phyloP scores from a whole-genome alignment of 2,113 vertebrate species.

The Aleadryas rufinucha region DNA sequence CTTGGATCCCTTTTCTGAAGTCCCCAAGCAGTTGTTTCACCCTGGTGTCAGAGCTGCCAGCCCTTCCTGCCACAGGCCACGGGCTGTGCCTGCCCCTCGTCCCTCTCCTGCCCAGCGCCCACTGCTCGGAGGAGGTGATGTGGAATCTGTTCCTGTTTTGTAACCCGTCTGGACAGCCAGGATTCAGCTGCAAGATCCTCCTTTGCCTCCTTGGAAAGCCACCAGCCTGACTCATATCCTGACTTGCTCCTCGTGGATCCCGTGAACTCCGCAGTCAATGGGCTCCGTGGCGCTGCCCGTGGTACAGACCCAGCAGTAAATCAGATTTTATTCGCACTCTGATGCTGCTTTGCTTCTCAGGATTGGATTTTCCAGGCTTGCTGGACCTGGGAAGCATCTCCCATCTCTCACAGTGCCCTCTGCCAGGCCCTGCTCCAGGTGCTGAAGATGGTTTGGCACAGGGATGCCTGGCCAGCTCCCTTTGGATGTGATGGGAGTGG shows the following conservation, averaged over 20 bases:
- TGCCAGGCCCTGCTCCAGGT: rapidly evolving
- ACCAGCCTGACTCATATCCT: conserved; percentile 44
- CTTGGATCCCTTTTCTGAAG: background rate
- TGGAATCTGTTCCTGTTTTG: background rate
- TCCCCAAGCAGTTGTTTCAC: background rate
- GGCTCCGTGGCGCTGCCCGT: rapidly evolving
- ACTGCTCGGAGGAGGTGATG: background rate
- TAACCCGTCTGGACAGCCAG: background rate
- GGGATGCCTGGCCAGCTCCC: background rate
- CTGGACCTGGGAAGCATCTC: background rate
- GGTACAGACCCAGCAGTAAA: background rate
- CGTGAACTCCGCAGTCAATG: rapidly evolving
- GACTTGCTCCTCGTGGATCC: background rate
- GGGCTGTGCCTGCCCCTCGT: background rate
- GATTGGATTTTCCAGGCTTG: background rate
- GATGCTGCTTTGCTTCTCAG: background rate
- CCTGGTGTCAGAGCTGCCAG: background rate
- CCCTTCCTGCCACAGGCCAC: background rate
- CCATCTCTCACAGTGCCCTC: rapidly evolving
- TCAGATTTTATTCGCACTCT: background rate
- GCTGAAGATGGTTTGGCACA: background rate
- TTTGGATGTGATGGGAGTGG: background rate
- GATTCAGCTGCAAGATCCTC: background rate
- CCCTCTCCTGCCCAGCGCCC: rapidly evolving
- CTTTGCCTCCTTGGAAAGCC: conserved; percentile 20